Conservation (phyloP, 2,888 invertebrate genomes). For the Cephus pygmeus region DNA sequence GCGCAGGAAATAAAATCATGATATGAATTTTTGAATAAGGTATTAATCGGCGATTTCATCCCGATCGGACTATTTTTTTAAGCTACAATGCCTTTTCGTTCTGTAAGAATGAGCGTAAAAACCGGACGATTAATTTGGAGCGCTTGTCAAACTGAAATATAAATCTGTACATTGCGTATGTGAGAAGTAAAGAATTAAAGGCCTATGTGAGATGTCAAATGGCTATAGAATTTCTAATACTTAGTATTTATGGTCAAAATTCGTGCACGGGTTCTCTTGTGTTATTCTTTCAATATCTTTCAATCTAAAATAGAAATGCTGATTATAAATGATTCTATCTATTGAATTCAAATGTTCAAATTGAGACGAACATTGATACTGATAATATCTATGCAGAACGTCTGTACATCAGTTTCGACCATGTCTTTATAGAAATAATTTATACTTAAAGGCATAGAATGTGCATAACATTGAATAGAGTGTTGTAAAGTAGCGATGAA, state of each 20-base stretch:
- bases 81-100: constrained; percentile 18
- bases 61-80: constrained; percentile 16
- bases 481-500: constrained; percentile 26
- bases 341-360: neutral
- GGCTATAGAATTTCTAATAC: constrained; percentile 35
- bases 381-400: constrained; percentile 15
- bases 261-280: constrained; percentile 23
- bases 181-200: constrained; percentile 28
- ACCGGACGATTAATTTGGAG: constrained; percentile 22
- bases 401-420: constrained; percentile 17
- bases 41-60: constrained; percentile 18
- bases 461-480: constrained; percentile 28
- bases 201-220: constrained; percentile 30
- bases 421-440: constrained; percentile 23
- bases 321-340: constrained; percentile 4
- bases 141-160: constrained; percentile 17
- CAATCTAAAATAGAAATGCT: constrained; percentile 19
- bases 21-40: constrained; percentile 5
- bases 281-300: constrained; percentile 17
- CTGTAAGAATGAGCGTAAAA: constrained; percentile 20
- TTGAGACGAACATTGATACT: constrained; percentile 16
- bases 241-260: constrained; percentile 29
- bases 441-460: constrained; percentile 23
- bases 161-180: constrained; percentile 28
- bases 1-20: constrained; percentile 23